Base-by-base conservation (phyloP, 92 coral and sea anemone genomes). In the Metridium senile region DNA sequence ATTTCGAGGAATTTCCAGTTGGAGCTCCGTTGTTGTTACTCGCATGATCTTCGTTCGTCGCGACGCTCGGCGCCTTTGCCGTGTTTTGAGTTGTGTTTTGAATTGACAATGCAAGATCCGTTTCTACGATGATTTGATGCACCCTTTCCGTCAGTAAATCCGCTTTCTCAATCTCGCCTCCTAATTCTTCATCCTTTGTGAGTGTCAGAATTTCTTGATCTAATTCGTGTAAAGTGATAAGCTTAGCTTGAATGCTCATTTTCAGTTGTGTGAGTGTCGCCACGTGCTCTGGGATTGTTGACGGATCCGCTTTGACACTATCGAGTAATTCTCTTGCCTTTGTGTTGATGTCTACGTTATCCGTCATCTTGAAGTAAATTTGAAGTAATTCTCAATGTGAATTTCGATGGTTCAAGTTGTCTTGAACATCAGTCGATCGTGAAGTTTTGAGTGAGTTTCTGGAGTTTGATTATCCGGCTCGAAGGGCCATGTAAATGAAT, bases 401-500 rank as follows among this genome's bases (percentile, higher is more conserved):
- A 62, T 9, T 62, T 62, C 33, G 28, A 9, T 62, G 68, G n/a
- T n/a, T n/a, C 26, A 4, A 26, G 16, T 26, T 21, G 4, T 29
- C 33, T 25, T 10, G 28, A 17, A 62, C n/a, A n/a, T 62, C 68
- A 20, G 13, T 62, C 8, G 3, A 8, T 25, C 33, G n/a, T 62
- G 54, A 33, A 33, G 11, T 67, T 9, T 67, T 52, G 10, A 21
- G 70, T 67, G 52, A 2, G 31, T 9, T 30, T 13, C 1, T 33
- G 13, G 2, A 13, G 11, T 9, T 11, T 9, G 30, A 7, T 10
- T 1, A 67, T 67, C 72, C 72, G 72, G 72, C 72, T 67, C 72
- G 72, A 67, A 67, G 72, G 72, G 33, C 72, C 72, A 67, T 67
- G 72, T 30, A 67, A n/a, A n/a, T n/a, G n/a, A n/a, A n/a, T n/a